Base-by-base conservation (phyloP, 2,113 vertebrate genomes). In the Cebidichthys violaceus region DNA sequence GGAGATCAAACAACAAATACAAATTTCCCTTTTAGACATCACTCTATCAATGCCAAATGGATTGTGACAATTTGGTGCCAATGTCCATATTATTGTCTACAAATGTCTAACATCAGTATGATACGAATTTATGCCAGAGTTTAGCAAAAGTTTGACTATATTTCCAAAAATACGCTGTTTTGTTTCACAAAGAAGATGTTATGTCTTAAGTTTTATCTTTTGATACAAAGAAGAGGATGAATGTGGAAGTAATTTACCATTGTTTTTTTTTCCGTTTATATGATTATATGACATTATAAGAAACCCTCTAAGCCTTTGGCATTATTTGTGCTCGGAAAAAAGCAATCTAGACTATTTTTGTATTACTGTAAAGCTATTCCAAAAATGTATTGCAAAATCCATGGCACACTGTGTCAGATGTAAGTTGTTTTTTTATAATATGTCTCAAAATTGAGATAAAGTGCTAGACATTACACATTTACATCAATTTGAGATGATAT, bases 1-100 rank as follows among this genome's bases (percentile, higher is more conserved):
- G 75, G 52, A 13, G 0, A 47, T 29, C 43, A 27, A 13, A 6
- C 45, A 27, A 59, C 57, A 60, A 72, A 55, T 27, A 29, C 5
- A 1, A 37, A 55, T 4, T 71, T 18, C 31, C 39, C 47, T 57
- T 72, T 41, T 52, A 65, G 57, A 82, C 29, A 17, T 84, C 59
- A 15, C 47, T 27, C 8, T 65, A n/a, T 45, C 4, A 22, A 15
- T 52, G 13, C 39, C 31, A 43, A 22, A 20, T n/a, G 5, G 18
- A 70, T 22, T 68, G 9, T 7, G 41, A 37, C 3, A 39, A 20
- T 24, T 45, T 59, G 17, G 65, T 60, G 43, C 2, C 29, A 66
- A 11, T 39, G 33, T n/a, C 61, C 20, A 24, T 37, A 60, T 22
- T 68, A 17, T 27, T 62, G 14, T 65, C n/a, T 14, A 14, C 41